Conservation (phyloP, 2,113 vertebrate species). For the Ovis canadensis region DNA sequence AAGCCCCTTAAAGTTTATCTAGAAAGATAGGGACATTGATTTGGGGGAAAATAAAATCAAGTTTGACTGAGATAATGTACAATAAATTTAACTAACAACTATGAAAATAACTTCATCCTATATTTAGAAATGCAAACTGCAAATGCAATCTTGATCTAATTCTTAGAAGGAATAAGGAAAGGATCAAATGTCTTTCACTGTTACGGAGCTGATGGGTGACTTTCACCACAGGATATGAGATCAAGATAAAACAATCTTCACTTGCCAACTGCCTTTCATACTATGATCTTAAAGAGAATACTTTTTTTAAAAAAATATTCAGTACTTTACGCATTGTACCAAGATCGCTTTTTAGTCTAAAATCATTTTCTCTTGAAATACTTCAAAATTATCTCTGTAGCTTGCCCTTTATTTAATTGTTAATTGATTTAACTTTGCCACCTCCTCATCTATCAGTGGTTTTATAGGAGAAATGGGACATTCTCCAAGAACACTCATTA, state of each 20-base stretch:
- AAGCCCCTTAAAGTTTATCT: neutral
- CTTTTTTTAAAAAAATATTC: neutral
- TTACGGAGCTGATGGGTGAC: neutral
- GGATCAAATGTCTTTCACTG: neutral
- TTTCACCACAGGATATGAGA: neutral
- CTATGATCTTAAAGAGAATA: neutral
- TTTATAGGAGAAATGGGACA: neutral
- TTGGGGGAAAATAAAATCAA: neutral
- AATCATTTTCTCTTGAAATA: neutral
- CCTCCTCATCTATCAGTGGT: neutral
- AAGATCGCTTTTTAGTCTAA: neutral
- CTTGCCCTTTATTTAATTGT: neutral
- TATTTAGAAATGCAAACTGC: neutral
- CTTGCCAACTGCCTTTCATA: neutral
- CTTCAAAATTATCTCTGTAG: neutral
- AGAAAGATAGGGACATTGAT: neutral
- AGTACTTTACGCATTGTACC: neutral
- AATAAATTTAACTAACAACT: neutral
- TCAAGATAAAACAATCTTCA: neutral
- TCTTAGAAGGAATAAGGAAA: neutral
- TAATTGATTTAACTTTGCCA: neutral
- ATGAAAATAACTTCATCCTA: neutral
- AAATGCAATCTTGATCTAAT: neutral
- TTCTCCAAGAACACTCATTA: neutral
- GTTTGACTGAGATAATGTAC: neutral